Base-by-base conservation (phyloP, 1,140 invertebrate genomes). In the Acromyrmex heyeri region DNA sequence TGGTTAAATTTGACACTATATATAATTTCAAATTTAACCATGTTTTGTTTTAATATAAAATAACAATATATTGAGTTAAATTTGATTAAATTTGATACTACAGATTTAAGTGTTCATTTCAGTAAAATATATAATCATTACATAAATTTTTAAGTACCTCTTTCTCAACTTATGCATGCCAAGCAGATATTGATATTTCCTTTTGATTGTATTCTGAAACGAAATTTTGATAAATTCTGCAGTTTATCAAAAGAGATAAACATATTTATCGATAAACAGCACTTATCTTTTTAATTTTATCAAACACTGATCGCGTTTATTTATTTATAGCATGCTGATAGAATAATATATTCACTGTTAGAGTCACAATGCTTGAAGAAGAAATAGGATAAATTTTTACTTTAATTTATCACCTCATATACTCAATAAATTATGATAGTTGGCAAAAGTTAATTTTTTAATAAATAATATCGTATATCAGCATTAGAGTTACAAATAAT, bases 391-490 rank as follows among this genome's bases (percentile, higher is more conserved):
- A 67, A 44, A 16, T 70, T 70, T 24, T 50, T 53, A 27, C 8
- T 50, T 14, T 5, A 27, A 50, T 72, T 53, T 24, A 48, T 50
- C 12, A 72, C 3, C 12, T 50, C 24, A 30, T 44, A 75, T 8
- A 6, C n/a, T 2, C 6, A 30, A 65, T 30, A 48, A 50, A 65
- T 44, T 4, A 75, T 30, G 4, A 38, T 0, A 48, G 21, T 6
- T 14, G n/a, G n/a, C 12, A 14, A 69, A 69, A 48, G 12, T 24
- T 69, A 69, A 67, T 67, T 27, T 48, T 24, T 1, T 34, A 14
- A 64, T 64, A 65, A 79, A n/a, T 69, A 69, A 18, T 79, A 62
- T 48, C 3, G 2, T 3, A 34, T 21, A 30, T 44, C 27, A 67
- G 38, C n/a, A 50, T 34, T 7, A 38, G 14, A 16, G 6, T 18